Evolutionary conservation across 2,113 vertebrate species (phyloP).

Genomic region (Jaculus jaculus): DNA sequence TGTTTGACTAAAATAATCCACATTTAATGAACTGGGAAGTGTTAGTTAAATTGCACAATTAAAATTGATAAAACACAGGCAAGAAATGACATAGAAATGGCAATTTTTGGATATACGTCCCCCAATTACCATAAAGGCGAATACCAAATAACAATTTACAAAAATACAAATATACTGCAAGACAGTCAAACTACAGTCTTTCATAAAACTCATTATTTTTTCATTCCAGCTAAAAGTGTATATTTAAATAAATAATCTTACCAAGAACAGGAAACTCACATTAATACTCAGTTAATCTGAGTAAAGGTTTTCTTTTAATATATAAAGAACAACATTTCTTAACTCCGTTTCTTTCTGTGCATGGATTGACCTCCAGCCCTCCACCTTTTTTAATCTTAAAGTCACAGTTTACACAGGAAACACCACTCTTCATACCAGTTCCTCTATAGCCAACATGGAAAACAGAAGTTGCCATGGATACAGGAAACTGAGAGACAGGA

Average conservation of each 20-base stretch:
- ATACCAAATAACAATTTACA: conserved; percentile 25
- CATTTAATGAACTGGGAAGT: conserved; percentile 51
- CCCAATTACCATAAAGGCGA: conserved; percentile 38
- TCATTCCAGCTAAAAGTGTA: conserved; percentile 23
- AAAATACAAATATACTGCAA: conserved; percentile 56
- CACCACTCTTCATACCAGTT: conserved; percentile 80
- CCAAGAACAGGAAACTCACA: conserved; percentile 81
- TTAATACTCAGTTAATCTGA: conserved; percentile 40
- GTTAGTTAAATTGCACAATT: conserved; percentile 43
- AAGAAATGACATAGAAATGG: not conserved
- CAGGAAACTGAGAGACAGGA: conserved; percentile 90
- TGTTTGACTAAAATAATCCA: conserved; percentile 44
- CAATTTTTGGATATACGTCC: not conserved
- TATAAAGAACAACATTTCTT: conserved; percentile 27
- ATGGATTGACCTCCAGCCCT: conserved; percentile 52
- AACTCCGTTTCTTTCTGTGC: conserved; percentile 64
- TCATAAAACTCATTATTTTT: conserved; percentile 51
- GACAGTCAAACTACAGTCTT: conserved; percentile 48
- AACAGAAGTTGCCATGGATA: conserved; percentile 89
- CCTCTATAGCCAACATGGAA: conserved; percentile 77
- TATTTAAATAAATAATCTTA: conserved; percentile 82
- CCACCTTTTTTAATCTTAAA: conserved; percentile 57
- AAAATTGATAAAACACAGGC: conserved; percentile 20
- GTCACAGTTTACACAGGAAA: conserved; percentile 85
- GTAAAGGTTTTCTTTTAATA: conserved; percentile 40